Conservation (phyloP, 2,113 vertebrate species). For the Tiliqua scincoides region DNA sequence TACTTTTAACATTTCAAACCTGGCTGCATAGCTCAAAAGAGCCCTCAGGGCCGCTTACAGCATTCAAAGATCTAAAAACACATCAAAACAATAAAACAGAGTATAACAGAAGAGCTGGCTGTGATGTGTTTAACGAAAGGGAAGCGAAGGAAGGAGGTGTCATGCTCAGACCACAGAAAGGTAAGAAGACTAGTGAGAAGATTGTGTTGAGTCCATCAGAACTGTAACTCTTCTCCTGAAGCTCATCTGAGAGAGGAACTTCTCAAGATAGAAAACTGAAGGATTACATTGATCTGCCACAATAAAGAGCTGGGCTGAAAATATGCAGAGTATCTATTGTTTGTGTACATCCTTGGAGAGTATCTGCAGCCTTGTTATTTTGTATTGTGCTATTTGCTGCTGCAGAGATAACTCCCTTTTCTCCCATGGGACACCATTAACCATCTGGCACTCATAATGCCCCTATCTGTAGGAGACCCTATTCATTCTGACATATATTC, state of each 20-base stretch:
- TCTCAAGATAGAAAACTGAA: not conserved
- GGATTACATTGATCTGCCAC: not conserved
- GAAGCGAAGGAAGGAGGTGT: too few species aligned
- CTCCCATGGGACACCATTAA: not conserved
- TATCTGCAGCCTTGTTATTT: not conserved
- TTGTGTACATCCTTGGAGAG: not conserved
- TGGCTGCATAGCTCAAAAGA: not conserved
- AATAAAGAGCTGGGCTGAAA: not conserved
- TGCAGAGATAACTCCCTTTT: not conserved
- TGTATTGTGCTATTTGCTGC: not conserved
- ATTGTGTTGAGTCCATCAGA: too few species aligned
- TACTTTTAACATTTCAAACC: not conserved
- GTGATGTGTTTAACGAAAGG: too few species aligned
- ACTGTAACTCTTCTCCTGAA: too few species aligned
- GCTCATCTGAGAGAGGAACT: not conserved
- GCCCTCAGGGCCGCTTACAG: slow-evolving; percentile 5
- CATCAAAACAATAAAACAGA: not conserved
- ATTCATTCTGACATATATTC: not conserved
- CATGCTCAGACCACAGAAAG: too few species aligned
- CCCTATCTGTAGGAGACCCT: not conserved
- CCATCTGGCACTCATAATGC: not conserved
- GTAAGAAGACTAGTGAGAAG: too few species aligned
- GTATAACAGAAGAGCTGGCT: not conserved
- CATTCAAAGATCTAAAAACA: not conserved
- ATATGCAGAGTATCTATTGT: not conserved